Evolutionary conservation across 2,113 vertebrate species (phyloP).

Genomic region (Sorex araneus): DNA sequence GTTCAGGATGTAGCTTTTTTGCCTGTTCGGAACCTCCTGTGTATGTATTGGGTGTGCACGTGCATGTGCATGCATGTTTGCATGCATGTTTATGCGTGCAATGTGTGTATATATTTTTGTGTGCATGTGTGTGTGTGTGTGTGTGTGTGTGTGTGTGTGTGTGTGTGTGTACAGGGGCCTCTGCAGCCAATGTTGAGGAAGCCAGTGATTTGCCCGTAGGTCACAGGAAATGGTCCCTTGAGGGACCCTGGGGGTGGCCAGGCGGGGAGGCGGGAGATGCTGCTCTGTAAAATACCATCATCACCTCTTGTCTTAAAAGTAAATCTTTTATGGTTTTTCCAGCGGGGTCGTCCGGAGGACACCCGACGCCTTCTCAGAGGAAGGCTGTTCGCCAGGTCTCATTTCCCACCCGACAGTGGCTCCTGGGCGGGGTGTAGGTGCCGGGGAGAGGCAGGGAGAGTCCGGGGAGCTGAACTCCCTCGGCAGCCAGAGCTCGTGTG

Average conservation of each 20-base stretch:
- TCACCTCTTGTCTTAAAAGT: conserved; percentile 59
- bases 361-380: conserved; percentile 73
- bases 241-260: conserved; percentile 43
- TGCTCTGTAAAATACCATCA: conserved; percentile 61
- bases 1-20: background rate
- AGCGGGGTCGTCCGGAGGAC: conserved; percentile 70
- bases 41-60: too few species aligned
- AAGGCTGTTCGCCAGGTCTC: background rate
- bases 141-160: too few species aligned
- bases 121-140: too few species aligned
- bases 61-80: too few species aligned
- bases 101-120: too few species aligned
- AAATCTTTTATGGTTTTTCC: conserved; percentile 77
- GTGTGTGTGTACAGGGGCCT: background rate
- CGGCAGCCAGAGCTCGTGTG: too few species aligned
- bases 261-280: background rate
- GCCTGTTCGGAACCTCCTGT: background rate
- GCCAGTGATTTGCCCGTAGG: conserved; percentile 72
- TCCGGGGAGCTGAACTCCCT: background rate
- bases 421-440: background rate
- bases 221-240: conserved; percentile 70
- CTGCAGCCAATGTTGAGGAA: conserved; percentile 55
- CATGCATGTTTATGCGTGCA: too few species aligned
- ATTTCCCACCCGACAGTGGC: background rate
- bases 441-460: background rate